Evolutionary conservation across 2,888 invertebrate species (phyloP), one percentile per base, ranked within the genome.

Genomic region (Dasypolia templi): DNA sequence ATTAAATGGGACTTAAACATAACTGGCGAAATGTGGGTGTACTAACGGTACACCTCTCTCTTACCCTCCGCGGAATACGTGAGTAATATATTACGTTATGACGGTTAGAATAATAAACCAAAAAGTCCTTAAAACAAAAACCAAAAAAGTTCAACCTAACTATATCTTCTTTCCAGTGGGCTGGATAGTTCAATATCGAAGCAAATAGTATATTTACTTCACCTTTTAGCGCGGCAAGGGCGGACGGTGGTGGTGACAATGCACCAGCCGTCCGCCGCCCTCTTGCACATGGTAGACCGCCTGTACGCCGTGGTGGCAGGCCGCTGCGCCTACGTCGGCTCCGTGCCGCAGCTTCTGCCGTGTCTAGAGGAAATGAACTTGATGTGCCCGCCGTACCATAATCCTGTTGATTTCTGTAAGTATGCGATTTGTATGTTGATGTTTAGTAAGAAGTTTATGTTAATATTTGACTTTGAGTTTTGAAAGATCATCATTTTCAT

Each of bases 381-480:
- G 22, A 95, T 96, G 44, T 99, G 99, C 93, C 99, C 99, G 0
- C 97, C 97, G 26, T 98, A 98, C 89, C 98, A 99, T 93, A 99
- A 99, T 95, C 99, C 99, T 56, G 98, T 99, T 26, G 99, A 99
- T 93, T 99, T 97, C 94, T 96, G 99, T 98, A 94, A 97, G 97
- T 96, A 86, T 78, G 3, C 2, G 2, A 6, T 22, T 32, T 19
- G 44, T n/a, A 9, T 53, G 22, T n/a, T n/a, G 17, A 32, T 22
- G 17, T 53, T 53, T n/a, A 3, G 22, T 22, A 22, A 63, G 2
- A 51, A 29, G 7, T n/a, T n/a, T n/a, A n/a, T n/a, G n/a, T n/a
- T n/a, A n/a, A n/a, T n/a, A n/a, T n/a, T n/a, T n/a, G n/a, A n/a
- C n/a, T n/a, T n/a, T n/a, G n/a, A 44, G 17, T 44, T 44, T 44